phyloP scores from a whole-genome alignment of 2,797 vertebrate genomes.

The Falco biarmicus region DNA sequence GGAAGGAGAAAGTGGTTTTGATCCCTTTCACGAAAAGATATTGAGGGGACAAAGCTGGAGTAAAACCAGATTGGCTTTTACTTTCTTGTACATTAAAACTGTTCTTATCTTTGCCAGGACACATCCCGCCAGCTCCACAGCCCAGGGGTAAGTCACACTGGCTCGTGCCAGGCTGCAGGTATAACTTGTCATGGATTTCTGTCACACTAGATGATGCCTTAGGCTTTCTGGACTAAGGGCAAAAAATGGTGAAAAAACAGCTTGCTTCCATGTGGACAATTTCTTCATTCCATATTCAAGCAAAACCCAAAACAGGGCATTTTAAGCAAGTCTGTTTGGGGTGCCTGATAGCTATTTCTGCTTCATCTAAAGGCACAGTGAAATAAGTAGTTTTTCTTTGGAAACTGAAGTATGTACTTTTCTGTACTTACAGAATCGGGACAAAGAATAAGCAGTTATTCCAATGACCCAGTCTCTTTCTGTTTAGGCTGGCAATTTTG shows the following conservation, averaged over 20 bases:
- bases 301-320: not conserved
- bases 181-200: not conserved
- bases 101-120: not conserved
- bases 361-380: not conserved
- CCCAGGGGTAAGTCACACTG: not conserved
- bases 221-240: not conserved
- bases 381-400: not conserved
- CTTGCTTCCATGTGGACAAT: not conserved
- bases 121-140: not conserved
- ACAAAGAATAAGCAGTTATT: not conserved
- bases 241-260: not conserved
- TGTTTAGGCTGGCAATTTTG: not conserved
- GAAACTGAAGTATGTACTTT: not conserved
- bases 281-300: not conserved
- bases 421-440: rapidly evolving
- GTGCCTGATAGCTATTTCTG: not conserved
- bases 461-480: not conserved
- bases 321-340: not conserved
- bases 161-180: not conserved
- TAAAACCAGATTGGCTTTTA: not conserved
- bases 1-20: not conserved
- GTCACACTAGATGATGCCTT: not conserved
- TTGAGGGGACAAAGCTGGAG: not conserved
- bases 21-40: not conserved
- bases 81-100: not conserved